These are phyloP conservation scores for Bubo bubo DNA, from an alignment of 2,113 vertebrate species.

Conservation along the genomic window DNA sequence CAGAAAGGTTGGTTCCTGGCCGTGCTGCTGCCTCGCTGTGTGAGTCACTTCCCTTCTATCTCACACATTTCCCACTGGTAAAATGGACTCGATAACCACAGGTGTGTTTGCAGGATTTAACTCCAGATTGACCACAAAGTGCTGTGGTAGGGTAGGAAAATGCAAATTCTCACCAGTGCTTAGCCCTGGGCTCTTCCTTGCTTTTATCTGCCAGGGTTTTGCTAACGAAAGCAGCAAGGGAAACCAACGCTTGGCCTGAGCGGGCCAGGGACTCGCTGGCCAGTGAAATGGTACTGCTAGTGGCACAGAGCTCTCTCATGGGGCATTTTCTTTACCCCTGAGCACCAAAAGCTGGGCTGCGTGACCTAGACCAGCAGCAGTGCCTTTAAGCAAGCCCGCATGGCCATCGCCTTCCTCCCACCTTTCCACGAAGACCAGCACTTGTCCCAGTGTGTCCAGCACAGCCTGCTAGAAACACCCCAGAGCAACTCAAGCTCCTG, in stretches of 20 bases:
- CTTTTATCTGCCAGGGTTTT: neutral
- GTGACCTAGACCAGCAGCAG: neutral
- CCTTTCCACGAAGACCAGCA: neutral
- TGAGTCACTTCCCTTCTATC: conserved; percentile 47
- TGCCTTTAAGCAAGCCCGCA: neutral
- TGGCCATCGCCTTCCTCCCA: neutral
- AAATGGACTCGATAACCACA: neutral
- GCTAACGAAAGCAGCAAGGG: neutral
- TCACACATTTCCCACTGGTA: neutral
- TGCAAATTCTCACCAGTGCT: fast-evolving
- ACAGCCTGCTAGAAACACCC: neutral
- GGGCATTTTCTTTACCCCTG: neutral
- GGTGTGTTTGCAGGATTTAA: neutral
- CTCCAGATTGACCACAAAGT: neutral
- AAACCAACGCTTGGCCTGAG: neutral
- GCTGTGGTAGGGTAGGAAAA: fast-evolving
- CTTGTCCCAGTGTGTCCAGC: neutral
- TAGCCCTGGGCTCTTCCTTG: neutral
- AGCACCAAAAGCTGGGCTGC: neutral
- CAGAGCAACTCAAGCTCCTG: neutral
- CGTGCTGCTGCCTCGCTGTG: neutral
- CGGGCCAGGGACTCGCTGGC: neutral
- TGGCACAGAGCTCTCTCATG: neutral
- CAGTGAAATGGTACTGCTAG: neutral
- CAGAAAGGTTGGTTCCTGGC: neutral